Evolutionary conservation across 2,113 vertebrate species (phyloP), one percentile per base, ranked within the genome.

Genomic region (Strigops habroptila): DNA sequence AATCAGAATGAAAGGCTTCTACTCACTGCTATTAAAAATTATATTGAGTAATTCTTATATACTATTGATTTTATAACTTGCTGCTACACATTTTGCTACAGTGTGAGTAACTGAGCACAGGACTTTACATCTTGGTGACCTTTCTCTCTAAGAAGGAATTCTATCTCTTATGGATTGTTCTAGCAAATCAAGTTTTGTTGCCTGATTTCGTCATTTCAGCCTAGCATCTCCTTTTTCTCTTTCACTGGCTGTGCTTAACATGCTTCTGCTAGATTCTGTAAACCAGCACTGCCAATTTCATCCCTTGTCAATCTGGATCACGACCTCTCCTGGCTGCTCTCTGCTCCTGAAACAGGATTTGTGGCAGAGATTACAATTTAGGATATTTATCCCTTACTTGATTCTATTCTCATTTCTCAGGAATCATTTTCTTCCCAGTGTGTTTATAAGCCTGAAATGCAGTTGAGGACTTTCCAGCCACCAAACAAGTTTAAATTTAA

Each of bases 401-500:
- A 90, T 44, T 91, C 43, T 82, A 59, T 59, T 95, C 77, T 93
- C 12, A 81, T 82, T 94, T 83, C 90, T 78, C 25, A 87, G 31
- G 44, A 88, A 84, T 93, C 22, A 80, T 91, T 93, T 96, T 93
- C 75, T 88, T 93, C 83, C 65, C 53, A 43, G 52, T 23, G 17
- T 53, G 51, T 70, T 89, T 93, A 80, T 79, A 88, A 95, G 64
- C 44, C 75, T 96, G 81, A 92, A 95, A 96, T 74, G 74, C 31
- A 64, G n/a, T 43, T 91, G 80, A 96, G 83, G 43, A 96, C 55
- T 91, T 89, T 74, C 70, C 90, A 88, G 75, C 41, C 84, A 92
- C 74, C 90, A 94, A 96, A 88, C 76, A 96, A 93, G 97, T 96
- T 91, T 91, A 91, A 62, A 88, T 97, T 77, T 95, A 94, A 96